Evolutionary conservation across 2,797 vertebrate species (phyloP).

Genomic region (Tokudaia tokunoshimensis): DNA sequence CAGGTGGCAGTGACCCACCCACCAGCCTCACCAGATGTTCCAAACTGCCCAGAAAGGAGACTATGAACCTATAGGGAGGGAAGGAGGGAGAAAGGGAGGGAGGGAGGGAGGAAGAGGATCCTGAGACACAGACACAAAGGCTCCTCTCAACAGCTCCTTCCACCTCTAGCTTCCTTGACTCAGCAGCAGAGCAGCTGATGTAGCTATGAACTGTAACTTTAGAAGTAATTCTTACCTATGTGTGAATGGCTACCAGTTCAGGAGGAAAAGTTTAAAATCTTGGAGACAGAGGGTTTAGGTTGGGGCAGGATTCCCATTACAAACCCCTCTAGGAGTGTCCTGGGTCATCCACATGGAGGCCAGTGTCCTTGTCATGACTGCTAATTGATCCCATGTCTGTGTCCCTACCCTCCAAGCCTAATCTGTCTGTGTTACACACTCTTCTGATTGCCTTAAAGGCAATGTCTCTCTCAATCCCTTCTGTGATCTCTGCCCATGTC

Average conservation of each 20-base stretch:
- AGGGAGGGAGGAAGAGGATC: rapidly evolving
- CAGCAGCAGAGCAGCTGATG: not conserved
- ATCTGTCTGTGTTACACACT: not conserved
- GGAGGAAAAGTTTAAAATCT: rapidly evolving
- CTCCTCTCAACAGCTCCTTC: not conserved
- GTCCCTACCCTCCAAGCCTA: rapidly evolving
- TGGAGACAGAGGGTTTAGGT: not conserved
- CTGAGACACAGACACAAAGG: not conserved
- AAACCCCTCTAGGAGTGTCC: not conserved
- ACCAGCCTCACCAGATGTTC: not conserved
- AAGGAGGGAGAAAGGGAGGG: no score
- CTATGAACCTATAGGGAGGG: not conserved
- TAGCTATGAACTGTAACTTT: not conserved
- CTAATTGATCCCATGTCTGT: not conserved
- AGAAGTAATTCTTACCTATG: not conserved
- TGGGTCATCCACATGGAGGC: not conserved
- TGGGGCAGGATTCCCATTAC: not conserved
- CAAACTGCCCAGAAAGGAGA: not conserved
- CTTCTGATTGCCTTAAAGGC: not conserved
- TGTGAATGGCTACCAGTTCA: not conserved
- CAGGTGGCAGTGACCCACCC: not conserved
- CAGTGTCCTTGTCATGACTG: rapidly evolving
- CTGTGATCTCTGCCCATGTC: not conserved
- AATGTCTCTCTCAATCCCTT: no score
- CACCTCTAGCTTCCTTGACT: not conserved